Evolutionary conservation across 2,113 vertebrate species (phyloP), one percentile per base, ranked within the genome.

Genomic region (Osmerus eperlanus): DNA sequence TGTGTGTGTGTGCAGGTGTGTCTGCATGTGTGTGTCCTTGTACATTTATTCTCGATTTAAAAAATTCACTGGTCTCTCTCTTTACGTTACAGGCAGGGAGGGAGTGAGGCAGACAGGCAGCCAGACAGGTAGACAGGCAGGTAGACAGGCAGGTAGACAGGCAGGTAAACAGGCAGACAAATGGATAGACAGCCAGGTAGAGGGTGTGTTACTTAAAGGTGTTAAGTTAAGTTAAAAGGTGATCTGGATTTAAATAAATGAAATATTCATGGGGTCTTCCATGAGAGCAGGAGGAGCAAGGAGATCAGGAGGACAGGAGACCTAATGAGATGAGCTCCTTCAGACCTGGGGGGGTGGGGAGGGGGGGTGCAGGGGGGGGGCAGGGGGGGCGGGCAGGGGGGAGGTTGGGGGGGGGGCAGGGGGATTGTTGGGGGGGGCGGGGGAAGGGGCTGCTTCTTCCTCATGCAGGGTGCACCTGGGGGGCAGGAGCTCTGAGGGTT

Each of bases 291-390:
- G 29, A 4, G 29, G 79, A 75, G 83, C 58, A 4, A 76, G 71
- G 82, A 32, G 82, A 85, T 87, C 76, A 73, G 70, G 75, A 83
- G 70, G 81, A 82, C 78, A 76, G 84, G 79, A 85, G 78, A 21
- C 77, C 79, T 87, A 85, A 87, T 86, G 84, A 83, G 86, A 83
- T 82, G 81, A 85, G 85, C 84, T 85, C 77, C 76, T 83, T 82
- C 72, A 72, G 72, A 67, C 3, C 12, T 67, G 21, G 21, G 41
- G 41, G 53, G 68, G 62, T 65, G 51, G 23, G 64, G 41, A 62
- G 72, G 25, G 7, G 3, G 65, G 15, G 64, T 9, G 12, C 3
- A 36, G 65, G 29, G 7, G 3, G 65, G 15, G 64, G 2, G 12
- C 3, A 36, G 65, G 29, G 29, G 29, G 4, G 29, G 29, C 29